phyloP scores from a whole-genome alignment of 64 coral and sea anemone species.

The Acropora tenuis region DNA sequence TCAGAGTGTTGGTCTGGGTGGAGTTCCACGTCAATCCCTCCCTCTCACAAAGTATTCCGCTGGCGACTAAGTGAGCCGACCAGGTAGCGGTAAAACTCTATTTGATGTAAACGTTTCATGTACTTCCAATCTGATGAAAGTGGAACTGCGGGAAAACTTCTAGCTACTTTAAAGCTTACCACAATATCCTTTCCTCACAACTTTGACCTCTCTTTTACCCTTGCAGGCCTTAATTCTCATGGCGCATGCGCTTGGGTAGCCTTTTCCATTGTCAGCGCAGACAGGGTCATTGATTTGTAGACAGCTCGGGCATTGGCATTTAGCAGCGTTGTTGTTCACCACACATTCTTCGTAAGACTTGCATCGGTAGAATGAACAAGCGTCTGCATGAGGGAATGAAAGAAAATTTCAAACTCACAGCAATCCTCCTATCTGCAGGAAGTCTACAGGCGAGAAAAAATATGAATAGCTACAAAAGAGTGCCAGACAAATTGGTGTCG shows the following conservation, averaged over 20 bases:
- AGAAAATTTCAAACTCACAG: background rate
- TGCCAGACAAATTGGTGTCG: too few relatives aligned
- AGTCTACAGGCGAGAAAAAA: too few relatives aligned
- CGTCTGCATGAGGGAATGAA: constrained; percentile 4
- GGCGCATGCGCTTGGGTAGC: constrained; percentile 41
- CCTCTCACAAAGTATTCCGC: too few relatives aligned
- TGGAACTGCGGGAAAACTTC: background rate
- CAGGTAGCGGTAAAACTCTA: too few relatives aligned
- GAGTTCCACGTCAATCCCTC: too few relatives aligned
- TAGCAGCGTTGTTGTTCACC: constrained; percentile 25
- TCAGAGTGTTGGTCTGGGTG: too few relatives aligned
- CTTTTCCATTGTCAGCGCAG: constrained; percentile 46
- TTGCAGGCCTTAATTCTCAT: constrained; percentile 61
- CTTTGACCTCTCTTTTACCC: constrained; percentile 1
- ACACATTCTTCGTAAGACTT: constrained; percentile 51
- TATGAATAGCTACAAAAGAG: too few relatives aligned
- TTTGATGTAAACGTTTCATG: too few relatives aligned
- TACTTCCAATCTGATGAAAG: too few relatives aligned
- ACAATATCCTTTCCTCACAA: constrained; percentile 67
- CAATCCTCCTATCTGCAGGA: background rate
- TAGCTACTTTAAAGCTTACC: constrained; percentile 19
- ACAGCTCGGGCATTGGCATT: constrained; percentile 46
- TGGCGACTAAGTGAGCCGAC: too few relatives aligned
- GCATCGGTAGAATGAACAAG: constrained; percentile 42
- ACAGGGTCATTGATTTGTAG: background rate